Base-by-base conservation (phyloP, 2,113 vertebrate species). In the Centropus unirufus region DNA sequence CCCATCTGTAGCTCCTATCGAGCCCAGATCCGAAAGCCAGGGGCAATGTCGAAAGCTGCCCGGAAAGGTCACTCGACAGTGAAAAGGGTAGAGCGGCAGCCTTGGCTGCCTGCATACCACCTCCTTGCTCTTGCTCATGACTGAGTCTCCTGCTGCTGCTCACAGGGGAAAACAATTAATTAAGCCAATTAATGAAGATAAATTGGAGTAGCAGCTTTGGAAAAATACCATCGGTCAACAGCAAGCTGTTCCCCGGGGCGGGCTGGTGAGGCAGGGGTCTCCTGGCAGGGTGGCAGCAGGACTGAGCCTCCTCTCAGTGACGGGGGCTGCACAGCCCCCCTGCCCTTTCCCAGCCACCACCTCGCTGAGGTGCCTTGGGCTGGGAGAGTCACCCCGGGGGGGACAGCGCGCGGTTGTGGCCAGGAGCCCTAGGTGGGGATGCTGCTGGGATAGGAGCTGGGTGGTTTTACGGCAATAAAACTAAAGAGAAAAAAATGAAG, bases 181-280 rank as follows among this genome's bases (percentile, higher is more conserved):
- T 94, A 75, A 78, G 70, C 61, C 80, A 67, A 77, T 91, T 91
- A 93, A 88, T 86, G 90, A 91, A 86, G 87, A 95, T 77, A 88
- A 95, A 58, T 83, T 83, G 75, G 55, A 88, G 78, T n/a, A 75
- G 61, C 58, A 46, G 87, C 87, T 87, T 70, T 92, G 87, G 76
- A 89, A 89, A 92, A 96, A 93, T 22, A 73, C 78, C 66, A 72
- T 69, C 20, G 54, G 83, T 93, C 87, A 91, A 29, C 52, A 94
- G 57, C 67, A 19, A 75, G 72, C 8, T 0, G 0, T 76, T 70
- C 55, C 72, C 79, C 1, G 2, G 78, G 90, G 88, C 1, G 1
- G 39, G 68, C 72, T 42, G 82, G 0, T 0, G 42, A 58, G 61
- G 39, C 63, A 12, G 40, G 1, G 1, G 52, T 16, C 12, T 54